Evolutionary conservation across 2,797 vertebrate genomes (phyloP), one percentile per base, ranked within the genome.

Genomic region (Acrossocheilus wenchowensis): DNA sequence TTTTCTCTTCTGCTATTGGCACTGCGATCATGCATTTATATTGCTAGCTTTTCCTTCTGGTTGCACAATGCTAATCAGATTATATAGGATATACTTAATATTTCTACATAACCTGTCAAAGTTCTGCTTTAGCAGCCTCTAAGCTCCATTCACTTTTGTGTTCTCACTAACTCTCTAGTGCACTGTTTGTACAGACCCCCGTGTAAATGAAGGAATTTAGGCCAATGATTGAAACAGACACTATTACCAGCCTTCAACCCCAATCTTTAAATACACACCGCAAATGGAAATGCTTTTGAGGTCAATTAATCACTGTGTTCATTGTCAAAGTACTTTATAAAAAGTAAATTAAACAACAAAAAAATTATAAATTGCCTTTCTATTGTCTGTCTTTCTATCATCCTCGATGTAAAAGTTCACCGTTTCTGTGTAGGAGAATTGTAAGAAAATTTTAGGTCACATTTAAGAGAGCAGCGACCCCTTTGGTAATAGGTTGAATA

Each of bases 151-250:
- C 82, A 81, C 73, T 88, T 90, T 84, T 88, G 43, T 87, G 86
- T 64, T 81, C 62, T 71, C 52, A 36, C 54, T 54, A 34, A 57
- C 68, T 62, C 43, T 52, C 39, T 74, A 60, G 0, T 52, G 1
- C 78, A 0, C 5, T 30, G 21, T 52, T 88, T 66, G 30, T 3
- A 54, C 17, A 93, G 95, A 95, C 91, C 2, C 95, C 94, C 78
- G 93, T 96, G 88, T 96, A 96, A 92, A 96, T 97, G 88, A 96
- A 96, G 89, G 95, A 96, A 26, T 97, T 96, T 64, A 95, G 95
- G 78, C 95, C 96, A 1, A 52, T 95, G 62, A 94, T 92, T 81
- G 95, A 95, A 90, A 91, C 96, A 30, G 92, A 95, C 88, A 96
- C 96, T 90, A 71, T 39, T 10, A 57, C 57, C 72, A 45, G 30